Percentiles rank a stretch among this genome's conserved stretches.
Conservation (phyloP, 2,797 vertebrate species). For the Gobionotothen gibberifrons region DNA sequence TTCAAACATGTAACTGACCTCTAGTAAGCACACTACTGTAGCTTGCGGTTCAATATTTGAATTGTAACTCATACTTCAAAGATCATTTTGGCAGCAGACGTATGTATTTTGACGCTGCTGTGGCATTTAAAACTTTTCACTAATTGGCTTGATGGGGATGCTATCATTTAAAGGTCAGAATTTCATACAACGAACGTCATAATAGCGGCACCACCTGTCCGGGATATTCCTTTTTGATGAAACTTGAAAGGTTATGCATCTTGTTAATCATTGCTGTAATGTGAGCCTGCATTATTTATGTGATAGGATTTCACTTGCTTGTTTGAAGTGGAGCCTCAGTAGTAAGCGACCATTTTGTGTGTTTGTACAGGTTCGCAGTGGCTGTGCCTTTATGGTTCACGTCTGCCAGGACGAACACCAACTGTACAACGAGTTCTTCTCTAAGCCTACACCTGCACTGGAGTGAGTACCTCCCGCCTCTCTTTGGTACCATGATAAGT, state of each 20-base stretch:
- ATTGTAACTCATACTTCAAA: conserved; percentile 27
- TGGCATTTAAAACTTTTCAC: conserved; percentile 61
- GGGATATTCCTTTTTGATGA: conserved; percentile 38
- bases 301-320: conserved; percentile 24
- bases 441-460: conserved; percentile 91
- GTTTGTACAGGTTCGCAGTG: conserved; percentile 91
- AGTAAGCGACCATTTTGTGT: conserved; percentile 35
- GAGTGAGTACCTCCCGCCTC: conserved; percentile 87
- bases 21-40: conserved; percentile 15
- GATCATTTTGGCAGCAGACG: conserved; percentile 23
- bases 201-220: conserved; percentile 44
- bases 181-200: conserved; percentile 45
- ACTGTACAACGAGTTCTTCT: conserved; percentile 97
- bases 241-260: conserved; percentile 61
- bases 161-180: conserved; percentile 69
- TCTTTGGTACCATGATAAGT: not conserved
- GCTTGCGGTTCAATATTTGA: conserved; percentile 31
- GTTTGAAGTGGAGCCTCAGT: conserved; percentile 39
- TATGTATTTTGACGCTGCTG: conserved; percentile 30
- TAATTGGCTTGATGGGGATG: conserved; percentile 68
- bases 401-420: conserved; percentile 99
- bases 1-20: conserved; percentile 32
- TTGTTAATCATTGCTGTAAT: conserved; percentile 60
- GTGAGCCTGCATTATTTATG: conserved; percentile 39
- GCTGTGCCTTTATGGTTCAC: conserved; percentile 98